Conservation (phyloP, 1,140 invertebrate species). For the Geopemphigus sp. region DNA sequence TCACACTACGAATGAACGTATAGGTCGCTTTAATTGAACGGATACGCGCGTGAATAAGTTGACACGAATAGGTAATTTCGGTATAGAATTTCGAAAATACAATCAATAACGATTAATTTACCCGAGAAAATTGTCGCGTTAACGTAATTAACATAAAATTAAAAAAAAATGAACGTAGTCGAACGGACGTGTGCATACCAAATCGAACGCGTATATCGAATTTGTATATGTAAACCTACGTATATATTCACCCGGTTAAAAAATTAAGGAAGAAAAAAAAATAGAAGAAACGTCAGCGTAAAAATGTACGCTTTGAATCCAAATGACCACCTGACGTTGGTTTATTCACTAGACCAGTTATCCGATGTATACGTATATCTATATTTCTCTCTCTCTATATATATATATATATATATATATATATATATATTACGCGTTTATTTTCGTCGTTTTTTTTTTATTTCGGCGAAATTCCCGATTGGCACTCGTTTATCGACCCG, state of each 20-base stretch:
- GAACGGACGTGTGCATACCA: neutral
- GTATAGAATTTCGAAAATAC: neutral
- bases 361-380: neutral
- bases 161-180: neutral
- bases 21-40: neutral
- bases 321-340: neutral
- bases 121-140: neutral
- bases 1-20: no score
- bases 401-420: neutral
- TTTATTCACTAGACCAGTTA: constrained; percentile 6
- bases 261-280: neutral
- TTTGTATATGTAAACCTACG: no score
- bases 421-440: neutral
- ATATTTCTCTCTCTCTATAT: no score
- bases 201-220: neutral
- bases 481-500: constrained; percentile 33
- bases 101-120: constrained; percentile 11
- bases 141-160: neutral
- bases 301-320: constrained; percentile 1
- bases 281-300: neutral
- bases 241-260: no score
- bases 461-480: neutral
- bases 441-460: neutral
- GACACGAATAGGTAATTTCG: neutral
- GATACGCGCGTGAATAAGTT: neutral